Evolutionary conservation across 2,888 invertebrate species (phyloP), one percentile per base, ranked within the genome.

Genomic region (Melanostoma mellinum): DNA sequence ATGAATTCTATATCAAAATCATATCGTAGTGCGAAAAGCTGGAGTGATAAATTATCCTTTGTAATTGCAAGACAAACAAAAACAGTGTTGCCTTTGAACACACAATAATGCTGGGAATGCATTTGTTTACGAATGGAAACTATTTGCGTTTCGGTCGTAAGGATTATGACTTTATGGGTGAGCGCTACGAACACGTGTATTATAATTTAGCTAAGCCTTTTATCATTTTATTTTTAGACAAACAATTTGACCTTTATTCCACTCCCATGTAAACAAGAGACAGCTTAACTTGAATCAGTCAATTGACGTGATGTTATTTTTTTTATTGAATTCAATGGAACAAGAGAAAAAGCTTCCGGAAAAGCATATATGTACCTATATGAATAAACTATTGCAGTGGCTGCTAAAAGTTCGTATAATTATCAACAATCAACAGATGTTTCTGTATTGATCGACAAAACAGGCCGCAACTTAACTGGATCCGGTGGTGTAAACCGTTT

Each of bases 31-130:
- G 75, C 36, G 68, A 44, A 58, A 44, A 48, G 58, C 10, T 32
- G 3, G 30, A 58, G 42, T 58, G 56, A 74, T 74, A 67, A 65
- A 74, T 67, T 74, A 67, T 58, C 4, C 32, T 3, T 8, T 33
- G 74, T 67, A 74, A 74, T 74, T 67, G 74, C 50, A 67, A 56
- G 32, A 42, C 52, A 74, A 58, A 67, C 74, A 74, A 20, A 20
- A 20, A 20, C 20, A 20, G 67, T 36, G 32, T 6, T 67, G 74
- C 67, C 67, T 36, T 50, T 67, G 67, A 20, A 20, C 67, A 6
- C 35, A 50, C 63, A 48, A 20, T 20, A 74, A 33, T 50, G 33
- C 9, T 10, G 50, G 40, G 50, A 20, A 20, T 60, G 52, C 71
- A 60, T 71, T 71, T 71, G 48, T 42, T 71, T 52, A 50, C 50